These are phyloP conservation scores for Drosophila repleta DNA, from an alignment of 1,140 invertebrate genomes.

Conservation along the genomic window DNA sequence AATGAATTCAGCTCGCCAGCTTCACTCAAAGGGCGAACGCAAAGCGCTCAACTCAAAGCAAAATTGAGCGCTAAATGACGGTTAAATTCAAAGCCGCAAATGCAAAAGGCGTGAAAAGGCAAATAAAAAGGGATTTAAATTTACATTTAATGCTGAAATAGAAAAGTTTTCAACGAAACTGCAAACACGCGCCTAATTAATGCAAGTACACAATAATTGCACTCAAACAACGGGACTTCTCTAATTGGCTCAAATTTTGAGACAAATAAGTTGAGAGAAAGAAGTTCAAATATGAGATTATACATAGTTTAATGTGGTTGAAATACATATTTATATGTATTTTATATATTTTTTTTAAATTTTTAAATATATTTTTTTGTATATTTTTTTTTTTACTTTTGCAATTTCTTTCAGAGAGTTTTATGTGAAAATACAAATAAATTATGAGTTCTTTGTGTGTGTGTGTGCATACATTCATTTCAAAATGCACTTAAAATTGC, in stretches of 20 bases:
- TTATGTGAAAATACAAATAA: conserved; percentile 56
- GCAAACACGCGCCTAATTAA: neutral
- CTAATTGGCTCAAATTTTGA: neutral
- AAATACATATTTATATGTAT: too few relatives aligned
- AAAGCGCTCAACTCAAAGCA: conserved; percentile 11
- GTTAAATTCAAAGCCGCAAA: conserved; percentile 48
- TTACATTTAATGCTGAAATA: neutral
- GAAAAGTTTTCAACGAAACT: neutral
- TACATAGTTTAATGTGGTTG: too few relatives aligned
- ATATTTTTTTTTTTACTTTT: conserved; percentile 2
- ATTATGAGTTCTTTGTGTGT: conserved; percentile 36
- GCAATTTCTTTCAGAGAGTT: conserved; percentile 4
- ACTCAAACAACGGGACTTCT: neutral
- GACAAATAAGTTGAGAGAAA: neutral
- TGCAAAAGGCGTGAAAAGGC: conserved; percentile 60
- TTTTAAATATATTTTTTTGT: too few relatives aligned
- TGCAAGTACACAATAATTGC: neutral
- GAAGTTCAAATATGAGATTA: too few relatives aligned
- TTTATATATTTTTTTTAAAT: too few relatives aligned
- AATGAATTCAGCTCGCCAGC: conserved; percentile 25
- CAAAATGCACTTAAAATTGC: conserved; percentile 44
- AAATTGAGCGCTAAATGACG: conserved; percentile 18
- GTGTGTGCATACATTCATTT: conserved; percentile 28
- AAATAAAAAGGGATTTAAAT: neutral
- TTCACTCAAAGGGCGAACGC: conserved; percentile 14